phyloP scores from a whole-genome alignment of 1,140 invertebrate species.

The Dinoponera quadriceps region DNA sequence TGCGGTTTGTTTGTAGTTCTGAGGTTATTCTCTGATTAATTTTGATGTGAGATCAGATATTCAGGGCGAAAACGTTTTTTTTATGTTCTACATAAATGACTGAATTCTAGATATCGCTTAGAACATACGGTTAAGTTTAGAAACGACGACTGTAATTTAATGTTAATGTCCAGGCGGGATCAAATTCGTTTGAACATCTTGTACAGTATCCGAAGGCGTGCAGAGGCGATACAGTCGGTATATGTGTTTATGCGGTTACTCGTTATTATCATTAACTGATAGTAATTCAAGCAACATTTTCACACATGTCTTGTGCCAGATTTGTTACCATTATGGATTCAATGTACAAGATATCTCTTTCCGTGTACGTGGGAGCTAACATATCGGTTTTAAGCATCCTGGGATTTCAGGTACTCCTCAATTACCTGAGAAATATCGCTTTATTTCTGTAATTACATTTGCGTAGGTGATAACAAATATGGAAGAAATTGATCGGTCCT shows the following conservation, averaged over 20 bases:
- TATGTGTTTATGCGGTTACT: not conserved
- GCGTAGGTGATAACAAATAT: constrained; percentile 18
- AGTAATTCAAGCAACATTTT: not conserved
- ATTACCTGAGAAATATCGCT: not conserved
- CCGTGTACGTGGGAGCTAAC: not conserved
- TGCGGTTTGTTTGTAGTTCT: constrained; percentile 14
- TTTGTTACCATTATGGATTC: constrained; percentile 17
- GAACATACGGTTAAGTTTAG: not conserved
- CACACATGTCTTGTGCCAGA: not conserved
- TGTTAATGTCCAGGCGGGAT: not conserved
- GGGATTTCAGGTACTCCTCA: constrained; percentile 24
- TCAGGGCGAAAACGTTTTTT: not conserved
- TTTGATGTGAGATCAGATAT: not conserved
- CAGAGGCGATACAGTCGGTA: constrained; percentile 29
- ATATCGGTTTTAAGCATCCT: constrained; percentile 17
- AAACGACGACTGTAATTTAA: not conserved
- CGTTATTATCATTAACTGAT: not conserved
- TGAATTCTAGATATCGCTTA: constrained; percentile 20
- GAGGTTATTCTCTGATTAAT: constrained; percentile 11
- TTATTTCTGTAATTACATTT: not conserved
- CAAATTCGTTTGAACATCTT: constrained; percentile 8
- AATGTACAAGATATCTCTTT: constrained; percentile 16
- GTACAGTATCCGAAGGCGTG: constrained; percentile 18
- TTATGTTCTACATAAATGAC: not conserved
- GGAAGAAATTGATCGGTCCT: constrained; percentile 12